Base-by-base conservation (phyloP, 2,888 invertebrate genomes). In the Callosobruchus maculatus region DNA sequence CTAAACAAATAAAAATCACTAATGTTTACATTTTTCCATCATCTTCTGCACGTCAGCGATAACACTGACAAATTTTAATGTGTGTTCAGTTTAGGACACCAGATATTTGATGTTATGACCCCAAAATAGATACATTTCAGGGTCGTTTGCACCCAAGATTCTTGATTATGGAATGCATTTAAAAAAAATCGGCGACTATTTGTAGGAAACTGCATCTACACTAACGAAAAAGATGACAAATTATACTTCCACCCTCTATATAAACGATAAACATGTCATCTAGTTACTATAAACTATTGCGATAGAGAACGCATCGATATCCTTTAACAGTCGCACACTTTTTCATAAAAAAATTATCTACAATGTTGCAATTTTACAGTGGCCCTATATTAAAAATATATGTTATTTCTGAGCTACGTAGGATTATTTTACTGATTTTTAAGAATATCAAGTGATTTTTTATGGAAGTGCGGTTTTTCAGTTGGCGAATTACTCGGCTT, bases 341-440 rank as follows among this genome's bases (percentile, higher is more conserved):
- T 26, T 77, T 76, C 76, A 71, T 75, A 74, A 73, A 78, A 75
- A 68, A 74, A 77, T 71, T 76, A 74, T 75, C 77, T 75, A 76
- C 75, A 72, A 67, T 71, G 75, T 49, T 72, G 75, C 75, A 73
- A 72, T 72, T 71, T 74, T 73, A 73, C 76, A 75, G 78, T 79
- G 78, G 78, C 78, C 80, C 80, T 77, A 80, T 81, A 81, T 78
- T 81, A 80, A 82, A 81, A 82, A 81, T 81, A 81, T 76, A 79
- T 75, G 75, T 77, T 76, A 77, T 77, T 75, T 77, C 72, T 75
- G 76, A 73, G 72, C 73, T 76, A 72, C 49, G 49, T 49, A 49
- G 49, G 49, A 49, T 49, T 49, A 49, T 49, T 30, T 5, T 5
- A 30, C 30, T 5, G 30, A 30, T 30, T n/a, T n/a, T 49, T 49